Base-by-base conservation (phyloP, 2,888 invertebrate species). In the Alloplasta piceator region DNA sequence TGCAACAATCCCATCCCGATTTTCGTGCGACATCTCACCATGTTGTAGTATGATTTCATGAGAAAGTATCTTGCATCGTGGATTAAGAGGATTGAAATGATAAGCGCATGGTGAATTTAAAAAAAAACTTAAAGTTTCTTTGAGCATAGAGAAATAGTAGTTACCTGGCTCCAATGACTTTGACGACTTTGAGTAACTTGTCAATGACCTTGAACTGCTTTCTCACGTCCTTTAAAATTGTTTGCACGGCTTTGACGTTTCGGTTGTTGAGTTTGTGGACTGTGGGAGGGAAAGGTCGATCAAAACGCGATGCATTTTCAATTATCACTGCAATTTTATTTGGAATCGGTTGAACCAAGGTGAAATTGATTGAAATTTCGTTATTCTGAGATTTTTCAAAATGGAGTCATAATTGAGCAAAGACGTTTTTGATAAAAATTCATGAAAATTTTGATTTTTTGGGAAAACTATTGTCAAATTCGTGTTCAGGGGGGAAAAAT, bases 21-120 rank as follows among this genome's bases (percentile, higher is more conserved):
- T 10, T 85, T 87, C 80, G 92, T 93, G 52, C 93, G 93, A n/a
- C 92, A 92, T 70, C 88, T 90, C 14, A 94, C 92, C 86, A 93
- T 93, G 60, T 91, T 85, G 84, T 93, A 94, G 86, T 95, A 95
- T 0, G 94, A 94, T 82, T 92, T 92, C 82, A 95, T 84, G 26
- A 95, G 89, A 52, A 90, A 90, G 81, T 93, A 93, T 86, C 94
- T 95, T 83, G n/a, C 91, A 92, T 67, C 26, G 26, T 3, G 26
- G 3, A 26, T 26, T 3, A 26, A 26, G 26, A 3, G 3, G 26
- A 26, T 26, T 26, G 26, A 3, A 26, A 26, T 26, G 26, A 26
- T 26, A 26, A 26, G 26, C 26, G 26, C 26, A 26, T 26, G 26
- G 26, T 3, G 1, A 26, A 26, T 26, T 26, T 26, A 1, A 26